Base-by-base conservation (phyloP, 2,797 vertebrate genomes). In the Bradypodion pumilum region DNA sequence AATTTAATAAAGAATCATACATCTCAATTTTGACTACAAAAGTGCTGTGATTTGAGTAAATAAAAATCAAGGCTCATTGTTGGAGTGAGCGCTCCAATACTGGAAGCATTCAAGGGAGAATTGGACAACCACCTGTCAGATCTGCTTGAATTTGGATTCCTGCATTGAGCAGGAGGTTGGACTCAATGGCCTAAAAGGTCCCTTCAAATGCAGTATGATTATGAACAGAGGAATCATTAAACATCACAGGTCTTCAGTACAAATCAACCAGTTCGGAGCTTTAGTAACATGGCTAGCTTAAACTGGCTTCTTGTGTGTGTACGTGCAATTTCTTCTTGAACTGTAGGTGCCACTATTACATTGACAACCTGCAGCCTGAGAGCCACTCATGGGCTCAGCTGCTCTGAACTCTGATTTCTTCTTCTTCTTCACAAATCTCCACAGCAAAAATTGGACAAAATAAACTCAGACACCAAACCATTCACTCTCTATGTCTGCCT, bases 271-370 rank as follows among this genome's bases (percentile, higher is more conserved):
- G 59, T 77, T 83, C 76, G 27, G 40, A 68, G 23, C 44, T 70
- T 70, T 9, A 27, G n/a, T 23, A 69, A 8, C 49, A 83, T 10
- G 37, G 44, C 13, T 69, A 63, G 27, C 23, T 65, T 78, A 73
- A 52, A 84, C 62, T 56, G 25, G 40, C 42, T 7, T 46, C 37
- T 56, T 80, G 9, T 0, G 1, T 35, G 1, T 5, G 29, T 76
- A 63, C 44, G 90, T 60, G 52, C 32, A 27, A 4, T 56, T 35
- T 62, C 2, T 25, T 44, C 83, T 87, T 78, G 0, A 75, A 88
- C 92, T 80, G 87, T 44, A 93, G 93, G 84, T 91, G 94, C 83
- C 89, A 89, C 87, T 94, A 81, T 91, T 62, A 65, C 80, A 88
- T 10, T 60, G 32, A 74, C 77, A 91, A 91, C 87, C 80, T 2